Conservation (phyloP, 1,140 invertebrate genomes). For the Heliconius hewitsoni region DNA sequence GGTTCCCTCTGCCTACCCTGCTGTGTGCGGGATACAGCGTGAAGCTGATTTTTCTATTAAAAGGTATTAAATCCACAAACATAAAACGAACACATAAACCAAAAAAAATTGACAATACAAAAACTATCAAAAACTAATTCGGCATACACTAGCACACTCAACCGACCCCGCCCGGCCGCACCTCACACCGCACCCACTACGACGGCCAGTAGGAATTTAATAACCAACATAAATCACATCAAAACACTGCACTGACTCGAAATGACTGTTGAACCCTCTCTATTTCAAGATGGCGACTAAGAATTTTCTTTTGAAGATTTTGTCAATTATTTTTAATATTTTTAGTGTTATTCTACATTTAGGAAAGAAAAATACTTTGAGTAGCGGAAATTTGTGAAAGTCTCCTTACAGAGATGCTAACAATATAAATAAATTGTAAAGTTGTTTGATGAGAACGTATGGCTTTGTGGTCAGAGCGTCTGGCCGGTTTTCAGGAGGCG, state of each 20-base stretch:
- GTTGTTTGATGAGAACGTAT: no score
- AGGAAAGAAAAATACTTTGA: no score
- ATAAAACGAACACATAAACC: background rate
- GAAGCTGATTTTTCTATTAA: no score
- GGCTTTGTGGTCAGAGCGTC: no score
- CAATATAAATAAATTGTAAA: no score
- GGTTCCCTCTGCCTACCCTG: no score
- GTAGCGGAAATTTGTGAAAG: no score
- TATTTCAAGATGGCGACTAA: background rate
- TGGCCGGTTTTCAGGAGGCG: no score
- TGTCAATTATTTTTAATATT: background rate
- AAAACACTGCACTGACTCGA: conserved; percentile 59
- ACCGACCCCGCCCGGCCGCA: conserved; percentile 38
- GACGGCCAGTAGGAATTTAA: conserved; percentile 64
- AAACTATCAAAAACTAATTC: background rate
- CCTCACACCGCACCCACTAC: conserved; percentile 44
- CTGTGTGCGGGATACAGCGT: no score
- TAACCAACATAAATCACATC: conserved; percentile 72
- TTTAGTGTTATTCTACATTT: no score
- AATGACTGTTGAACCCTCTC: conserved; percentile 50
- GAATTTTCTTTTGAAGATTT: background rate
- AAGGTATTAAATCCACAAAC: no score
- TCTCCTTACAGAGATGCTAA: no score
- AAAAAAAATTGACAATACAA: conserved; percentile 17
- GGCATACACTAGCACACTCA: background rate